Evolutionary conservation across 1,140 invertebrate genomes (phyloP).

Genomic region (Tetramorium alpestre): DNA sequence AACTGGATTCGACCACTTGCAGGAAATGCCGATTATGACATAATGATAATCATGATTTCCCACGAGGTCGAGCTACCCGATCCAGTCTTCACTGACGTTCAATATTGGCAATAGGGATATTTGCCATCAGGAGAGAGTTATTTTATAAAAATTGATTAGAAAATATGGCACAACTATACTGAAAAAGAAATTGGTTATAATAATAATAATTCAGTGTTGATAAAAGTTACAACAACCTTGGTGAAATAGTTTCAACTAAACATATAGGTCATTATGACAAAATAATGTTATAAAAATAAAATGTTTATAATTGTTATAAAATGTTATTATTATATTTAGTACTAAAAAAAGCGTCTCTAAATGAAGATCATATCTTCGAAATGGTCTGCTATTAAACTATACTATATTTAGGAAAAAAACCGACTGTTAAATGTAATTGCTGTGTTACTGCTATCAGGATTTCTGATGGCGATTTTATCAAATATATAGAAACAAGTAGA

Average conservation of each 20-base stretch:
- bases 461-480: neutral
- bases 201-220: too few species aligned
- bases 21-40: slow-evolving; percentile 36
- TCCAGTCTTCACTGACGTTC: neutral
- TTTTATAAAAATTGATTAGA: neutral
- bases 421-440: neutral
- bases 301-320: too few species aligned
- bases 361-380: neutral
- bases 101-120: neutral
- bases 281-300: too few species aligned
- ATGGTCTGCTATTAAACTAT: neutral
- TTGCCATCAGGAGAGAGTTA: neutral
- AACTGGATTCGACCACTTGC: slow-evolving; percentile 31
- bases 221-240: too few species aligned
- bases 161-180: neutral
- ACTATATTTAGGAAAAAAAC: neutral
- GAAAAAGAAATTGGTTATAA: too few species aligned
- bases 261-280: too few species aligned
- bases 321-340: too few species aligned
- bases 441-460: neutral
- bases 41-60: slow-evolving; percentile 57
- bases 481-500: slow-evolving; percentile 29
- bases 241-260: too few species aligned
- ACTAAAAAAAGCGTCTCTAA: too few species aligned
- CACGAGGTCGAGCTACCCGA: neutral